Evolutionary conservation across 2,888 invertebrate species (phyloP).

Genomic region (Cephus rjabovi): DNA sequence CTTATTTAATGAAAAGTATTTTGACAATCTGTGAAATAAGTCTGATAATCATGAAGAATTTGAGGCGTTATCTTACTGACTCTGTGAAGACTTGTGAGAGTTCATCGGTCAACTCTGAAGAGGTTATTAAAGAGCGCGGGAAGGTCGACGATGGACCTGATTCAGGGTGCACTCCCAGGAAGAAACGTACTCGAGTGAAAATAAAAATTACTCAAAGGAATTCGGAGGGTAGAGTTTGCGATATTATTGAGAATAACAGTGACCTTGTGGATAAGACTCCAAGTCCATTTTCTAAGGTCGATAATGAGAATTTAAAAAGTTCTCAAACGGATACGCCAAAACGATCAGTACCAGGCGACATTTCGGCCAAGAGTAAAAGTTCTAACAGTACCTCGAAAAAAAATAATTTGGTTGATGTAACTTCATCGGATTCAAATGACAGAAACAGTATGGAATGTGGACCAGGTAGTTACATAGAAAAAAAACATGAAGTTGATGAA

Average conservation of each 20-base stretch:
- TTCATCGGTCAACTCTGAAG: constrained; percentile 15
- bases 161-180: not conserved
- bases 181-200: constrained; percentile 47
- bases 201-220: constrained; percentile 44
- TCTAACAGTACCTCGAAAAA: not conserved
- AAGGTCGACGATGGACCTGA: constrained; percentile 9
- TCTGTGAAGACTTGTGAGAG: constrained; percentile 31
- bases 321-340: constrained; percentile 28
- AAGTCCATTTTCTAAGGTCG: constrained; percentile 35
- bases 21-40: not conserved
- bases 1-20: not conserved
- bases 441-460: not conserved
- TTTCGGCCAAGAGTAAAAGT: not conserved
- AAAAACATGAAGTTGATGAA: not conserved
- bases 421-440: not conserved
- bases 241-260: constrained; percentile 42
- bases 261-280: constrained; percentile 49
- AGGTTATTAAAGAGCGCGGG: constrained; percentile 26
- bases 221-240: constrained; percentile 32
- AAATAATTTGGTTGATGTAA: not conserved
- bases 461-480: not conserved
- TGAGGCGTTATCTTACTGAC: constrained; percentile 52
- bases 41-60: constrained; percentile 47
- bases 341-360: not conserved
- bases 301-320: constrained; percentile 5